A percentile compares a stretch with the other conserved stretches of the same genome.
These are phyloP conservation scores for Tyrophagus putrescentiae DNA, from an alignment of 1,140 invertebrate genomes.

Conservation along the genomic window DNA sequence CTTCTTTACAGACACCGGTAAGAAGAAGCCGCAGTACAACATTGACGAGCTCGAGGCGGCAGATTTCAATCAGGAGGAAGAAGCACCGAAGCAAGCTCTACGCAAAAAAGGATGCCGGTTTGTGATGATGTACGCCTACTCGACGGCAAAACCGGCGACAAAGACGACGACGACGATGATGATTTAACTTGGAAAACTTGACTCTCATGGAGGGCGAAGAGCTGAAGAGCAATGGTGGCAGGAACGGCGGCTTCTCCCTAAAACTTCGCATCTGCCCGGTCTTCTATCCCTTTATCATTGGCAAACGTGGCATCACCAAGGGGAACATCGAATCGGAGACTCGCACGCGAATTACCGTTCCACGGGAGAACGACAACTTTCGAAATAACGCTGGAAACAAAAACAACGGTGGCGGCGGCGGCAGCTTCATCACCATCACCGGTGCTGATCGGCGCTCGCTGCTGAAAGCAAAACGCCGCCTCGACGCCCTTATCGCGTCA, in stretches of 20 bases:
- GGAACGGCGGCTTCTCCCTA: neutral
- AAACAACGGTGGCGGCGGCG: too few species aligned
- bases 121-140: too few species aligned
- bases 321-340: conserved; percentile 14
- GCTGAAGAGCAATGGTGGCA: neutral
- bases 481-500: neutral
- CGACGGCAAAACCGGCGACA: too few species aligned
- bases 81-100: too few species aligned
- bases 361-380: neutral
- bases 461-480: neutral
- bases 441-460: neutral
- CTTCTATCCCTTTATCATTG: conserved; percentile 1
- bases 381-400: too few species aligned
- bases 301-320: conserved; percentile 3
- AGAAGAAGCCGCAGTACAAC: too few species aligned
- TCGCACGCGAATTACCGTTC: neutral
- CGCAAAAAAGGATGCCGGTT: too few species aligned
- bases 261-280: neutral
- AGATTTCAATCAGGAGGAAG: too few species aligned
- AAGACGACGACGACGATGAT: too few species aligned
- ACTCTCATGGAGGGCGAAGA: neutral
- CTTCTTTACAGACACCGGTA: too few species aligned
- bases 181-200: too few species aligned
- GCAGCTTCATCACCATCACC: neutral
- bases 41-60: too few species aligned